A percentile compares a stretch with the other conserved stretches of the same genome.
phyloP scores from a whole-genome alignment of 2,797 vertebrate genomes.

The Scleropages formosus region DNA sequence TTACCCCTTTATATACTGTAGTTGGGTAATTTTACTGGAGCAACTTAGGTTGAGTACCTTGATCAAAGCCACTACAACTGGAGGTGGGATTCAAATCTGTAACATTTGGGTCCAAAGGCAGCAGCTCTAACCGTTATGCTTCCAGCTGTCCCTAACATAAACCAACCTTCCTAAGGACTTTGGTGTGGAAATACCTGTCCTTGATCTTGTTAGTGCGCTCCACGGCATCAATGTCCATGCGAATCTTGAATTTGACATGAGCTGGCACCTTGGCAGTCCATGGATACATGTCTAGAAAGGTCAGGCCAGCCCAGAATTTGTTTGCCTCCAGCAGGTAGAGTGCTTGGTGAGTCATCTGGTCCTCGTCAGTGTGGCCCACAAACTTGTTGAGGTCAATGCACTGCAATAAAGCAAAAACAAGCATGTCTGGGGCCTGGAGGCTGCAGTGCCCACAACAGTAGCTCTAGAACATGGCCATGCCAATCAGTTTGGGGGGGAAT shows the following conservation, averaged over 20 bases:
- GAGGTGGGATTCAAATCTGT: no score
- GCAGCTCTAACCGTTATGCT: no score
- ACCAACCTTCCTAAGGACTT: no score
- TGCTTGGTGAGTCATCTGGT: slow-evolving; percentile 73
- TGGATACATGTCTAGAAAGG: slow-evolving; percentile 72
- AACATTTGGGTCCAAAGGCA: no score
- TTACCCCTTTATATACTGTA: no score
- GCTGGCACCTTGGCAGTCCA: slow-evolving; percentile 63
- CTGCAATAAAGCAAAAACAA: slow-evolving; percentile 54
- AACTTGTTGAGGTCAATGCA: slow-evolving; percentile 92
- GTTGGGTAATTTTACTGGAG: no score
- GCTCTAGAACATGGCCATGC: background rate
- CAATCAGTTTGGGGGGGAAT: no score
- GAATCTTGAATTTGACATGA: slow-evolving; percentile 81
- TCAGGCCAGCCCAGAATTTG: slow-evolving; percentile 78
- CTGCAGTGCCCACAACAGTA: background rate
- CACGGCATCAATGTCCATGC: slow-evolving; percentile 84
- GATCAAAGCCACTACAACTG: no score
- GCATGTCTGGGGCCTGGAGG: background rate
- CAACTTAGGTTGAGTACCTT: no score
- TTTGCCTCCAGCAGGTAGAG: slow-evolving; percentile 76
- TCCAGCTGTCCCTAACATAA: no score
- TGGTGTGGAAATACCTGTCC: slow-evolving; percentile 70
- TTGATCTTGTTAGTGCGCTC: slow-evolving; percentile 87
- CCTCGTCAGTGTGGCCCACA: slow-evolving; percentile 79